These are phyloP conservation scores for Odobenus rosmarus DNA, from an alignment of 2,113 vertebrate species.

Conservation along the genomic window DNA sequence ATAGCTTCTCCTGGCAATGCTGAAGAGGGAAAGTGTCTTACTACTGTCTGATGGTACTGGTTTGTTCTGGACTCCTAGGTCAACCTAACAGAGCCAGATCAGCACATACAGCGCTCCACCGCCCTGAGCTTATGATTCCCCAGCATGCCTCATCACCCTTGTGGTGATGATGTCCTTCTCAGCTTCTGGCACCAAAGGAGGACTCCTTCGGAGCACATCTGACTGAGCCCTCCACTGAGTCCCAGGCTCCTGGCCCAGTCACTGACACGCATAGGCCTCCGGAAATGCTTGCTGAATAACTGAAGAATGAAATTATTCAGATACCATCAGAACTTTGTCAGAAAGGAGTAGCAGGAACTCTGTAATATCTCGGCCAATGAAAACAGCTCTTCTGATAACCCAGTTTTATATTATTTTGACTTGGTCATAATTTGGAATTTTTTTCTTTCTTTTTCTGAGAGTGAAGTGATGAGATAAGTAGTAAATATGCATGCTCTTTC, in stretches of 20 bases:
- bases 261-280: not conserved
- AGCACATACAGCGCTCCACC: rapidly evolving
- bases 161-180: not conserved
- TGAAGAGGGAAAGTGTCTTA: not conserved
- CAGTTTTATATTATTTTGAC: not conserved
- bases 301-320: not conserved
- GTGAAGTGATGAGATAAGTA: not conserved
- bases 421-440: not conserved
- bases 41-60: rapidly evolving
- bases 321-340: not conserved
- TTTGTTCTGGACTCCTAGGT: not conserved
- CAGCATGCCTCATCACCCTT: too few relatives aligned
- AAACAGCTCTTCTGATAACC: not conserved
- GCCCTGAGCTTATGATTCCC: not conserved
- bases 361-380: not conserved
- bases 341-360: not conserved
- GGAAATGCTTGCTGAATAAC: not conserved
- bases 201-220: not conserved
- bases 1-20: not conserved
- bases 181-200: not conserved
- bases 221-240: not conserved
- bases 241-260: not conserved
- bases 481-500: not conserved
- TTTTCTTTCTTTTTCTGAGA: not conserved
- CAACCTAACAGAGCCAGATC: too few relatives aligned